Base-by-base conservation (phyloP, 2,797 vertebrate species). In the Hoplostethus atlanticus region DNA sequence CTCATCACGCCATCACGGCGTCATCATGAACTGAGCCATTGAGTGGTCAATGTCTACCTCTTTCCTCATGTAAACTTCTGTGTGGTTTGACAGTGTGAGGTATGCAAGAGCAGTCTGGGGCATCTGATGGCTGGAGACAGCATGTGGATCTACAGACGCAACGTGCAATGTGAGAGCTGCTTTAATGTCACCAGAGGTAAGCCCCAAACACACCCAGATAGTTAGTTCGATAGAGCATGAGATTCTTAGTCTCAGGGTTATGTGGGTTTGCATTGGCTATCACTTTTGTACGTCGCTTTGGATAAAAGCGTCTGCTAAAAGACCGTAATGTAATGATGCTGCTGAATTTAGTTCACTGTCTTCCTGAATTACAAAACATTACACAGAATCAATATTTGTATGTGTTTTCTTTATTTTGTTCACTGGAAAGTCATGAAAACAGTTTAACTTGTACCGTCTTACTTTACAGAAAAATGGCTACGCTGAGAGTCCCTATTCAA, bases 51-150 rank as follows among this genome's bases (percentile, higher is more conserved):
- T 4, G 1, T 63, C 71, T 30, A 1, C 55, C 51, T 76, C 64
- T 50, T 34, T 44, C 17, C 57, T 80, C 50, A 53, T 70, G 51
- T 52, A 47, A 62, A 25, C 56, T 31, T 81, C 11, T 83, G 67
- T 55, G 58, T 84, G 73, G 84, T 52, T 51, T 58, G 25, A 6
- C 85, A 99, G 98, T 99, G 98, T 89, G 94, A 96, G 84, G 95
- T 97, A 82, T 99, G 98, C 84, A 95, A 94, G 64, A 63, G 25
- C 57, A 84, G 93, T 81, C 91, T 99, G 92, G 95, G 94, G 83
- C 88, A 97, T 62, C 84, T 99, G 84, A 97, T 94, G 89, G 98
- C 98, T 3, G 98, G 98, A 57, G 98, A 99, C 90, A 97, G 93
- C 85, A 93, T 99, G 90, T 99, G 98, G 98, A 92, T 99, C 89